Evolutionary conservation across 2,113 vertebrate species (phyloP), one percentile per base, ranked within the genome.

Genomic region (Cairina moschata): DNA sequence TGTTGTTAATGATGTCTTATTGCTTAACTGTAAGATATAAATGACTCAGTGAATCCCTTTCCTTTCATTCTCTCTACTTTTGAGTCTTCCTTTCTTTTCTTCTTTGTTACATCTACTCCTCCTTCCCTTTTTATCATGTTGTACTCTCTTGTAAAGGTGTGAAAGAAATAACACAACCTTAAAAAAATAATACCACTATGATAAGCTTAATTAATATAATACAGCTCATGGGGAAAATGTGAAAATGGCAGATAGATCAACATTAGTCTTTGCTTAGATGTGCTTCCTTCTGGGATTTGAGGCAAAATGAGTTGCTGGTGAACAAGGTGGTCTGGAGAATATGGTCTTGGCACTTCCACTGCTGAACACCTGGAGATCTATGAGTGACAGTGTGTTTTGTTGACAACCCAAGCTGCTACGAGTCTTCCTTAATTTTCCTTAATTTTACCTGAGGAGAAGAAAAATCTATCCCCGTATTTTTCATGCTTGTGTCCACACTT

Each of bases 11-110:
- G 9, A 25, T 28, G 34, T 40, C 81, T 86, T 72, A 88, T 67
- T 78, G 32, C 55, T 83, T 1, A 5, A 34, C 79, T 65, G 6
- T 56, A 32, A 63, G 50, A 34, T 21, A 22, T 4, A 46, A 74
- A 81, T 4, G 6, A 25, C 42, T 82, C 13, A 0, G 56, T 48
- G 66, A 87, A 36, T 82, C 23, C 86, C 34, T 62, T 77, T 28
- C 60, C 36, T 95, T 96, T 95, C 40, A 66, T 95, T 95, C 78
- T 82, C 56, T 44, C 44, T 82, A 63, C 48, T 82, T 88, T 75
- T 56, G n/a, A 76, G 48, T 85, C 44, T 78, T 86, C 16, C 20
- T 56, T 74, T 40, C 32, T n/a, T 74, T 80, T 69, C n/a, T 80
- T 68, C 40, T 82, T 8, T 77, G 44, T 86, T 67, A 34, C 11